phyloP scores from a whole-genome alignment of 2,113 vertebrate genomes.

The Zonotrichia leucophrys region DNA sequence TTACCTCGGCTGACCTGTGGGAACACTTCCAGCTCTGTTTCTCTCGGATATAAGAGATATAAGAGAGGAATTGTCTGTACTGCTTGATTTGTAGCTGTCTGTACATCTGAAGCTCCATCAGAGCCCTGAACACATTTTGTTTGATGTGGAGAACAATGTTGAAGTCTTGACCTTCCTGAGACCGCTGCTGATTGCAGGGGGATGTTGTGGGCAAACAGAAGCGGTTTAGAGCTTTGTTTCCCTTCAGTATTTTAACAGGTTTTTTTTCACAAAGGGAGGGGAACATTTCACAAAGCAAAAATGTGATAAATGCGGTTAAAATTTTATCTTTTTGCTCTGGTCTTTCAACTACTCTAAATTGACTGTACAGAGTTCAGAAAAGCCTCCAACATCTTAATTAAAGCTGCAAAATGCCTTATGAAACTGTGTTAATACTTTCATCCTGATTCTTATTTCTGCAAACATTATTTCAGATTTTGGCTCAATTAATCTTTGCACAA shows the following conservation, averaged over 20 bases:
- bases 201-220: conserved; percentile 30
- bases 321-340: background rate
- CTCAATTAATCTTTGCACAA: background rate
- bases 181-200: conserved; percentile 37
- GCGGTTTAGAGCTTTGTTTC: conserved; percentile 15
- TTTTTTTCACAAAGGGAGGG: background rate
- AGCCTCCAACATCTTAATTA: background rate
- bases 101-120: conserved; percentile 58
- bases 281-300: conserved; percentile 27
- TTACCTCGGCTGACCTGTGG: conserved; percentile 73
- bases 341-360: background rate
- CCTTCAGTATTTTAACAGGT: conserved; percentile 15
- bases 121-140: conserved; percentile 66
- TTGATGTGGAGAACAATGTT: conserved; percentile 70
- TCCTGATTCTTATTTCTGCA: background rate
- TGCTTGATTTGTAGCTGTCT: conserved; percentile 67
- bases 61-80: conserved; percentile 64
- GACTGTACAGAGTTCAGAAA: background rate
- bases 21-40: conserved; percentile 68
- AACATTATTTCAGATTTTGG: background rate
- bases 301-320: background rate
- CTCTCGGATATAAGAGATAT: conserved; percentile 45
- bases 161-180: conserved; percentile 66
- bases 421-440: background rate
- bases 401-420: background rate